Evolutionary conservation across 2,888 invertebrate genomes (phyloP).

Genomic region (Ennomos erosarius): DNA sequence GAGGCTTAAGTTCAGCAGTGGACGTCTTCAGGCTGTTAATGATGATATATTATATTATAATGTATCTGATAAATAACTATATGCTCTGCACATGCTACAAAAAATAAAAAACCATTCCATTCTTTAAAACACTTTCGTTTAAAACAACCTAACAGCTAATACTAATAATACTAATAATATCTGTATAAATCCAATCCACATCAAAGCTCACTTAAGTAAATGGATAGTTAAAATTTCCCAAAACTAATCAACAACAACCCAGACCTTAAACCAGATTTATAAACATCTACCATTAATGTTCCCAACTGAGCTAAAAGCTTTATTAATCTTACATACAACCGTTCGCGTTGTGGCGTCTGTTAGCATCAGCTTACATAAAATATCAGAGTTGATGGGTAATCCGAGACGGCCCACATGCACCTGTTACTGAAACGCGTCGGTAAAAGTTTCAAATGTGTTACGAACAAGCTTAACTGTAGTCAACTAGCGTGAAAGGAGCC

Average conservation of each 20-base stretch:
- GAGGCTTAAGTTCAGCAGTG: too few species aligned
- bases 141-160: neutral
- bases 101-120: too few species aligned
- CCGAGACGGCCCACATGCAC: conserved; percentile 33
- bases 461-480: conserved; percentile 33
- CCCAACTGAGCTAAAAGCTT: conserved; percentile 14
- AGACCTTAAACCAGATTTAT: too few species aligned
- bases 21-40: too few species aligned
- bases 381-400: conserved; percentile 31
- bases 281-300: conserved; percentile 1
- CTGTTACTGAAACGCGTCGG: conserved; percentile 33
- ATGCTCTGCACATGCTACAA: too few species aligned
- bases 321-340: conserved; percentile 17
- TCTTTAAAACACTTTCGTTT: too few species aligned
- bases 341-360: conserved; percentile 6
- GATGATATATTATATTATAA: too few species aligned
- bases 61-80: too few species aligned
- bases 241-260: conserved; percentile 4
- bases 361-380: conserved; percentile 30
- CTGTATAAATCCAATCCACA: too few species aligned
- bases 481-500: conserved; percentile 32
- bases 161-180: too few species aligned
- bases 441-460: conserved; percentile 36
- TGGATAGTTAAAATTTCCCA: neutral
- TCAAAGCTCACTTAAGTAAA: too few species aligned